Evolutionary conservation across 2,797 vertebrate genomes (phyloP).

Genomic region (Cirrhinus molitorella): DNA sequence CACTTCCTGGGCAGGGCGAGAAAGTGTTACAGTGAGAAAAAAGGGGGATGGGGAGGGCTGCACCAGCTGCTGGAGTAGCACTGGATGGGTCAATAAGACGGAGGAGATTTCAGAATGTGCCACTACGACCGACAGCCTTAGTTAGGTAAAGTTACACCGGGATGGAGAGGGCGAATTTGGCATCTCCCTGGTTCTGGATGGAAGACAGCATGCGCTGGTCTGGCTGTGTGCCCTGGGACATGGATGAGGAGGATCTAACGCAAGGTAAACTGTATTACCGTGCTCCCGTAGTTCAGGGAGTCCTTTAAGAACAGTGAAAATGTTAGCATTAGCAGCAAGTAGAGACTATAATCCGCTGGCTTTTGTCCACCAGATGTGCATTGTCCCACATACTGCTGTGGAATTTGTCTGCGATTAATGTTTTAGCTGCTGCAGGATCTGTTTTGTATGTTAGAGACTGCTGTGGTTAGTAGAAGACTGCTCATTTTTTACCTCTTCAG

Average conservation of each 20-base stretch:
- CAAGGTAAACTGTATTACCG: conserved; percentile 31
- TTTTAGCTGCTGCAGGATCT: not conserved
- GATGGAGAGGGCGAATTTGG: conserved; percentile 53
- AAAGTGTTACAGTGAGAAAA: conserved; percentile 43
- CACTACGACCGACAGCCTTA: conserved; percentile 2
- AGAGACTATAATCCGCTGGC: conserved; percentile 38
- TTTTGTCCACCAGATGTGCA: conserved; percentile 35
- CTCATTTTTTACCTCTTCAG: not conserved
- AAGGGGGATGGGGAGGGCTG: conserved; percentile 31
- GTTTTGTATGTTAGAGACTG: conserved; percentile 4
- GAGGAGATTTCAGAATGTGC: conserved; percentile 27
- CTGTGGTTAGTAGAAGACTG: conserved; percentile 1
- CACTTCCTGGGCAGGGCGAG: conserved; percentile 36
- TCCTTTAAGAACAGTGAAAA: conserved; percentile 29
- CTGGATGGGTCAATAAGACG: conserved; percentile 31
- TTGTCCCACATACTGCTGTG: conserved; percentile 16
- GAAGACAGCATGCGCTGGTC: conserved; percentile 64
- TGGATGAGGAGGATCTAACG: conserved; percentile 39
- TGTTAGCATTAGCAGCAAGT: conserved; percentile 43
- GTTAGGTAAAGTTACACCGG: conserved; percentile 24
- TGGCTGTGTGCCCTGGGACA: conserved; percentile 70
- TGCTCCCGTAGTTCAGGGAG: conserved; percentile 9
- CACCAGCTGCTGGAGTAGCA: conserved; percentile 43
- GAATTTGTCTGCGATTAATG: conserved; percentile 26
- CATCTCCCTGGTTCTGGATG: conserved; percentile 57